Conservation (phyloP, 2,888 invertebrate species). For the Phyllotreta striolata region DNA sequence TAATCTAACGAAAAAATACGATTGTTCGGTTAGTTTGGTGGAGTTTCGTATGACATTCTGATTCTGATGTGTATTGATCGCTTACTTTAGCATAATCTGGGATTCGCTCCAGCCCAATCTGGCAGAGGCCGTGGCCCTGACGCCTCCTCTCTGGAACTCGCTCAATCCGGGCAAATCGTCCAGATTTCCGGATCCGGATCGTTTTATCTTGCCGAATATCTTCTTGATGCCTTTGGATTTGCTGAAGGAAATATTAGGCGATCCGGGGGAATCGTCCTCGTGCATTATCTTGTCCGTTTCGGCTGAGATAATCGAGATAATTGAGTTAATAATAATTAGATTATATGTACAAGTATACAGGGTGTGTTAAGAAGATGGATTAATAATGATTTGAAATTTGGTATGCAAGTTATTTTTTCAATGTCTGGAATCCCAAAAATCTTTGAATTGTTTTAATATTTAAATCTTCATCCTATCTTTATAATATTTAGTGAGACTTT, state of each 20-base stretch:
- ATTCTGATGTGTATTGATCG: no score
- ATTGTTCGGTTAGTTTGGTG: no score
- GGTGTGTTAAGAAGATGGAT: no score
- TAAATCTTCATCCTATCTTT: no score
- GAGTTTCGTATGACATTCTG: no score
- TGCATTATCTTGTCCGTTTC: conserved; percentile 69
- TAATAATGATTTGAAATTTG: no score
- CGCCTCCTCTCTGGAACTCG: conserved; percentile 75
- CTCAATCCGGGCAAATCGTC: conserved; percentile 69
- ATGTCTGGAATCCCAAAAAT: no score
- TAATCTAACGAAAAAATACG: no score
- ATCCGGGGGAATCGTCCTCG: conserved; percentile 56
- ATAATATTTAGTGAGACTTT: no score
- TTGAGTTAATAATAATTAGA: not conserved
- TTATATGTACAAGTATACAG: not conserved
- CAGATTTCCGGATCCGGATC: conserved; percentile 75
- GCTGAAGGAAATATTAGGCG: conserved; percentile 61
- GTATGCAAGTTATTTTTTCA: no score
- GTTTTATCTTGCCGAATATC: conserved; percentile 73
- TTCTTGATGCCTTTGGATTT: conserved; percentile 71
- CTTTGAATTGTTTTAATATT: no score
- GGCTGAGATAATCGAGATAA: conserved; percentile 61
- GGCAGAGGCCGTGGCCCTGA: conserved; percentile 77
- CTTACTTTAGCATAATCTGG: conserved; percentile 54
- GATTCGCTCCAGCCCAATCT: conserved; percentile 70